Evolutionary conservation across 2,888 invertebrate genomes (phyloP).

Genomic region (Gymnoscelis rufifasciata): DNA sequence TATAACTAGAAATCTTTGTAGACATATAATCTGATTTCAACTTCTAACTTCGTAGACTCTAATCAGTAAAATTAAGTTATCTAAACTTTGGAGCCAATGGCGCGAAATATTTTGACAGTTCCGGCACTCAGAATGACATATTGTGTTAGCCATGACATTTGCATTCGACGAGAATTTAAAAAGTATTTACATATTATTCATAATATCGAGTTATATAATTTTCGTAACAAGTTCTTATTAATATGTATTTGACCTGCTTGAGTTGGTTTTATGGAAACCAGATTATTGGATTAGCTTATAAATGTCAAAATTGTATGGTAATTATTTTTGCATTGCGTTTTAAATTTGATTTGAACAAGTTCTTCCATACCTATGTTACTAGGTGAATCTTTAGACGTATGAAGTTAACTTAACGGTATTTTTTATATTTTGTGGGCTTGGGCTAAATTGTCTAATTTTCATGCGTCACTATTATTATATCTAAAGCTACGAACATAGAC

Average conservation of each 20-base stretch:
- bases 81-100: conserved; percentile 4
- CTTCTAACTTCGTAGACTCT: no score
- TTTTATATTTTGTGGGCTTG: not conserved
- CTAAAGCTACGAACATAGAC: not conserved
- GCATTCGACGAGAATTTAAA: conserved; percentile 17
- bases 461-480: no score
- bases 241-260: conserved; percentile 16
- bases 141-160: conserved; percentile 40
- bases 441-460: not conserved
- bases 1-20: no score
- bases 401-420: conserved; percentile 1
- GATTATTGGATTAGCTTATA: not conserved
- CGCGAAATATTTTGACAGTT: conserved; percentile 29
- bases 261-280: conserved; percentile 11
- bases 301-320: not conserved
- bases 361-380: not conserved
- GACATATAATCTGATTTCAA: no score
- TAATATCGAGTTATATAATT: conserved; percentile 15
- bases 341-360: not conserved
- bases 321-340: not conserved
- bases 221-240: conserved; percentile 14
- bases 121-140: conserved; percentile 30
- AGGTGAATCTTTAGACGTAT: not conserved
- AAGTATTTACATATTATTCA: conserved; percentile 8
- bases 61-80: no score